phyloP scores from a whole-genome alignment of 1,140 invertebrate species.

The Liolophura sinensis region DNA sequence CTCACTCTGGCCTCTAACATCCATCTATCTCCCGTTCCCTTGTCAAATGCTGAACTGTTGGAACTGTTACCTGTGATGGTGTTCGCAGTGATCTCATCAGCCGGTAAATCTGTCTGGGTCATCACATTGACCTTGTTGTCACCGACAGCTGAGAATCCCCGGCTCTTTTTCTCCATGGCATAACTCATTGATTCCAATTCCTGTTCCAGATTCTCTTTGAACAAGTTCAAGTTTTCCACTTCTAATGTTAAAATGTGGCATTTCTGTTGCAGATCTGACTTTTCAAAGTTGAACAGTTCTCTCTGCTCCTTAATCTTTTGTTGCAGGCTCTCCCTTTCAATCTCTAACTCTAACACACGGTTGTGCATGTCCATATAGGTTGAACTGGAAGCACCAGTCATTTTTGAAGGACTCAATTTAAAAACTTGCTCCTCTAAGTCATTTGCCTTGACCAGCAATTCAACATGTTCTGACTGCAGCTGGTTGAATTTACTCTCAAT shows the following conservation, averaged over 20 bases:
- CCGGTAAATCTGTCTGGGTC: too few species aligned
- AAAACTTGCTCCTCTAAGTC: background rate
- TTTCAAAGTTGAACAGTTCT: slow-evolving; percentile 25
- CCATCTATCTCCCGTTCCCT: too few species aligned
- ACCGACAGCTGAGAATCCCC: too few species aligned
- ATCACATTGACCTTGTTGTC: too few species aligned
- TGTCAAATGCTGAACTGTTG: too few species aligned
- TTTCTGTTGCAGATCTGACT: slow-evolving; percentile 22
- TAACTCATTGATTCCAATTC: slow-evolving; percentile 11
- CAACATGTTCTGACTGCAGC: background rate
- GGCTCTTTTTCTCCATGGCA: too few species aligned
- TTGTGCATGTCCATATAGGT: background rate
- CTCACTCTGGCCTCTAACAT: too few species aligned
- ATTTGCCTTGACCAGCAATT: background rate
- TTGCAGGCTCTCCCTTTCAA: slow-evolving; percentile 2
- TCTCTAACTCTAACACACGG: background rate
- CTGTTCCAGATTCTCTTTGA: slow-evolving; percentile 20
- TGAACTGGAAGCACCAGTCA: background rate
- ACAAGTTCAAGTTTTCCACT: slow-evolving; percentile 19
- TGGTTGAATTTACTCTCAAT: background rate
- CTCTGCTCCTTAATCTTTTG: slow-evolving; percentile 9
- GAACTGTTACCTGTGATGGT: too few species aligned
- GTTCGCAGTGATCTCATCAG: too few species aligned
- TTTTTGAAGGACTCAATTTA: background rate
- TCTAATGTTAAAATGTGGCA: slow-evolving; percentile 18